Evolutionary conservation across 2,888 invertebrate species (phyloP).

Genomic region (Amiota mariae): DNA sequence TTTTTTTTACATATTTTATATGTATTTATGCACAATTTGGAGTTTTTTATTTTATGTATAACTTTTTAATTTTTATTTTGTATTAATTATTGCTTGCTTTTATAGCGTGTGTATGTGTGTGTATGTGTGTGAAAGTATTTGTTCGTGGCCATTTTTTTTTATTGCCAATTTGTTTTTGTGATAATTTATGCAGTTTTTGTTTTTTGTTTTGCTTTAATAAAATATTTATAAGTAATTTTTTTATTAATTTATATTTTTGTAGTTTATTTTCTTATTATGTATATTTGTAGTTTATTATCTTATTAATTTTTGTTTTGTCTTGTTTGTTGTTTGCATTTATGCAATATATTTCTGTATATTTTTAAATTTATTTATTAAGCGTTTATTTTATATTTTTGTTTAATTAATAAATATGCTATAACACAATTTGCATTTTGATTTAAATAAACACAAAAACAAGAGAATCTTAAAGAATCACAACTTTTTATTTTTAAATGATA

Average conservation of each 20-base stretch:
- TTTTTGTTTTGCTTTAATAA: not conserved
- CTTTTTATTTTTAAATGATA: too few species aligned
- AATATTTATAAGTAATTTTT: slow-evolving; percentile 10
- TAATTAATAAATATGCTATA: slow-evolving; percentile 50
- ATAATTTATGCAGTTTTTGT: too few species aligned
- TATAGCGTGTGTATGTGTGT: too few species aligned
- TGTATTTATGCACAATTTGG: slow-evolving; percentile 30
- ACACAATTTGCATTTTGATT: not conserved
- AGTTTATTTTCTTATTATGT: not conserved
- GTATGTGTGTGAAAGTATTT: too few species aligned
- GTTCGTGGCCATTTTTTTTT: too few species aligned
- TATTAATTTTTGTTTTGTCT: slow-evolving; percentile 8
- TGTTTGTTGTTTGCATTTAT: slow-evolving; percentile 33
- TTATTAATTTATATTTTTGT: slow-evolving; percentile 24
- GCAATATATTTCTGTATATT: slow-evolving; percentile 35
- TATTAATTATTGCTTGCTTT: too few species aligned
- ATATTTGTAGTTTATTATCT: not conserved
- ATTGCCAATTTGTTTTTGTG: too few species aligned
- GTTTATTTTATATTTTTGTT: slow-evolving; percentile 37
- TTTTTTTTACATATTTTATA: slow-evolving; percentile 26
- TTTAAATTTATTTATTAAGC: slow-evolving; percentile 44
- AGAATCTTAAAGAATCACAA: too few species aligned
- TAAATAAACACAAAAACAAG: slow-evolving; percentile 15
- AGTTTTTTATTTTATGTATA: slow-evolving; percentile 13
- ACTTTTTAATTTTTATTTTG: slow-evolving; percentile 15